A percentile compares a stretch with the other conserved stretches of the same genome.
phyloP scores from a whole-genome alignment of 2,113 vertebrate genomes.

The Verasper variegatus region DNA sequence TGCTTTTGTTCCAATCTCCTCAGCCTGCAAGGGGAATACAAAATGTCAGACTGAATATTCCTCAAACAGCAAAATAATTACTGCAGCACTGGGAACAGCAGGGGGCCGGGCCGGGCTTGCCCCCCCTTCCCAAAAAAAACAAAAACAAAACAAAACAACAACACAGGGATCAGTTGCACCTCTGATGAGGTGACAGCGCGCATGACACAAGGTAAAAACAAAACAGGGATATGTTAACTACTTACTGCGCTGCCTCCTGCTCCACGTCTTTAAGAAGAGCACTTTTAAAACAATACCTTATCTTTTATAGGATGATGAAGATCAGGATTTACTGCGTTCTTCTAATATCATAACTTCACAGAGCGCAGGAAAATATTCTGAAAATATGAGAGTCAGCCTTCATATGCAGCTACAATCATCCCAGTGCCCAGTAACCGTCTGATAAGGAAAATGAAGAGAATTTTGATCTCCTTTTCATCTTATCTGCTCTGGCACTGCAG shows the following conservation, averaged over 20 bases:
- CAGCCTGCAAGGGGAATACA: slow-evolving; percentile 69
- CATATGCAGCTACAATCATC: slow-evolving; percentile 22
- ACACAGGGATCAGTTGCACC: slow-evolving; percentile 61
- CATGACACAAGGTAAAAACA: slow-evolving; percentile 38
- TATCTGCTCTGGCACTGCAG: slow-evolving; percentile 66
- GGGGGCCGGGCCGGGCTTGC: slow-evolving; percentile 10
- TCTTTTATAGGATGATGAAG: neutral
- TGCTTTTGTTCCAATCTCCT: slow-evolving; percentile 73
- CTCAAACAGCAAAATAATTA: slow-evolving; percentile 76
- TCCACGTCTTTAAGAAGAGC: too few relatives aligned
- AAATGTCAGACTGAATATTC: slow-evolving; percentile 77
- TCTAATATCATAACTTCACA: slow-evolving; percentile 32
- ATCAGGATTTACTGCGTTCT: slow-evolving; percentile 1
- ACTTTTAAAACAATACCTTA: neutral
- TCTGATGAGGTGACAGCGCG: slow-evolving; percentile 31
- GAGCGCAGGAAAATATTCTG: slow-evolving; percentile 10
- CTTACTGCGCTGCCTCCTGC: slow-evolving; percentile 4
- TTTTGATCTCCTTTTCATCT: slow-evolving; percentile 67
- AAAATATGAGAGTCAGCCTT: slow-evolving; percentile 29
- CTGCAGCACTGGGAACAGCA: slow-evolving; percentile 52
- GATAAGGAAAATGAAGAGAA: slow-evolving; percentile 56
- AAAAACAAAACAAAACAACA: slow-evolving; percentile 65
- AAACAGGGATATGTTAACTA: slow-evolving; percentile 31
- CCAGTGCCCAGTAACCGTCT: slow-evolving; percentile 29
- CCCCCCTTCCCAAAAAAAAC: slow-evolving; percentile 42